Conservation (phyloP, 2,888 invertebrate species). For the Sycophila texana region DNA sequence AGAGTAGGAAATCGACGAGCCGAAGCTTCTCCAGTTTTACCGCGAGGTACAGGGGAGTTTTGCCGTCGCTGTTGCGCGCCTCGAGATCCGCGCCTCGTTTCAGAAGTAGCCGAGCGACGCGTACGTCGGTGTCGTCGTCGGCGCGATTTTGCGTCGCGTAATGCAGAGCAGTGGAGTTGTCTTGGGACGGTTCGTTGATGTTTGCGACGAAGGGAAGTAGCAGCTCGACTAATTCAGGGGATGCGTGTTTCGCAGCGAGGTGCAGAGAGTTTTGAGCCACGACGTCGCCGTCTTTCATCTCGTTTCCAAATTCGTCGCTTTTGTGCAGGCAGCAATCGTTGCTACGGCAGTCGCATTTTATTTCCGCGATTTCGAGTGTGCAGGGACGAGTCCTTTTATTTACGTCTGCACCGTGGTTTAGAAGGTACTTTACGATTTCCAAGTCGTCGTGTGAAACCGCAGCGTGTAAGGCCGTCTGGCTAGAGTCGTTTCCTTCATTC, state of each 20-base stretch:
- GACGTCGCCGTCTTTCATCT: background rate
- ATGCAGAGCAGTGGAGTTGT: slow-evolving; percentile 24
- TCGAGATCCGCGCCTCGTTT: background rate
- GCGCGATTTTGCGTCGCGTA: slow-evolving; percentile 2
- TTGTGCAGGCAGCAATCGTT: background rate
- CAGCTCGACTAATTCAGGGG: slow-evolving; percentile 1
- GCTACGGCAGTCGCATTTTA: slow-evolving; percentile 15
- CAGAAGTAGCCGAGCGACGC: slow-evolving; percentile 1
- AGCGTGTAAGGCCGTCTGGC: background rate
- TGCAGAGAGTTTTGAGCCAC: slow-evolving; percentile 10
- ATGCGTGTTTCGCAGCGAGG: slow-evolving; percentile 8
- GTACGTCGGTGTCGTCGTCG: background rate
- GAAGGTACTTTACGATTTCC: background rate
- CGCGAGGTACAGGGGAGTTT: background rate
- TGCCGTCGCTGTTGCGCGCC: background rate
- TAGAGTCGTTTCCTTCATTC: background rate
- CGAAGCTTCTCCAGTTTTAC: background rate
- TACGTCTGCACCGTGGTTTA: background rate
- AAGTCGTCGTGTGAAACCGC: slow-evolving; percentile 26
- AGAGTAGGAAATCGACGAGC: background rate
- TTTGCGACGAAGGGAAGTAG: background rate
- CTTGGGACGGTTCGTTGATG: slow-evolving; percentile 1
- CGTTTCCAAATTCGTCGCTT: slow-evolving; percentile 27
- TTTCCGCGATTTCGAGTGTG: background rate
- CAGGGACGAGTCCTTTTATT: background rate